Evolutionary conservation across 2,113 vertebrate species (phyloP).

Genomic region (Mus spicilegus): DNA sequence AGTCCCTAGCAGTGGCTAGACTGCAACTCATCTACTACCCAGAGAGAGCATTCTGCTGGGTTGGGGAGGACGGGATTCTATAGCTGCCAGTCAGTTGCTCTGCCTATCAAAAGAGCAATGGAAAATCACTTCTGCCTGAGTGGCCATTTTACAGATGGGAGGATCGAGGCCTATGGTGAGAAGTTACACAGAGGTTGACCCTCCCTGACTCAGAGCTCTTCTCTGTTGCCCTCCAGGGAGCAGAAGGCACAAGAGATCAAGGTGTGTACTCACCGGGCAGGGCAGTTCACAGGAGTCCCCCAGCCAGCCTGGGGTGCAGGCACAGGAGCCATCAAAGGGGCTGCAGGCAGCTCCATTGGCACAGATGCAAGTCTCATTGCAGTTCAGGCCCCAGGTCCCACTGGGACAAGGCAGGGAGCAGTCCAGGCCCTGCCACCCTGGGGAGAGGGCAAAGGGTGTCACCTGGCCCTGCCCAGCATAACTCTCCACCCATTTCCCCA

Average conservation of each 20-base stretch:
- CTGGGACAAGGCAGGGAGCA: conserved; percentile 95
- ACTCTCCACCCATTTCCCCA: neutral
- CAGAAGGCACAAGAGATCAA: neutral
- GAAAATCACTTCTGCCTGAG: neutral
- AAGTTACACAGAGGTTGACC: neutral
- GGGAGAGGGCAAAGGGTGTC: conserved; percentile 8
- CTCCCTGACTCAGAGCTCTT: neutral
- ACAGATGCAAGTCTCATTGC: conserved; percentile 93
- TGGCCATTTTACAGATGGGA: neutral
- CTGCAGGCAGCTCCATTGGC: conserved; percentile 93
- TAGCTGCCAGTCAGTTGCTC: neutral
- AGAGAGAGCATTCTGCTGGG: neutral
- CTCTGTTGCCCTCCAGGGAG: neutral
- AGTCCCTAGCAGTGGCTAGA: neutral
- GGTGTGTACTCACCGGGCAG: conserved; percentile 91
- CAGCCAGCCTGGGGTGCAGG: conserved; percentile 95
- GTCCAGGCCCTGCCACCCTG: conserved; percentile 97
- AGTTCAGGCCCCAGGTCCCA: conserved; percentile 94
- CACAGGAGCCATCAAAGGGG: conserved; percentile 92
- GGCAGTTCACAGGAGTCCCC: conserved; percentile 92
- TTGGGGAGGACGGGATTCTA: neutral
- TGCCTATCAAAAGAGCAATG: neutral
- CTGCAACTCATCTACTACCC: too few relatives aligned
- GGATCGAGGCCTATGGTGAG: neutral
- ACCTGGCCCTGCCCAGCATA: neutral